phyloP scores from a whole-genome alignment of 2,888 invertebrate genomes.

The Orthonevra nobilis region DNA sequence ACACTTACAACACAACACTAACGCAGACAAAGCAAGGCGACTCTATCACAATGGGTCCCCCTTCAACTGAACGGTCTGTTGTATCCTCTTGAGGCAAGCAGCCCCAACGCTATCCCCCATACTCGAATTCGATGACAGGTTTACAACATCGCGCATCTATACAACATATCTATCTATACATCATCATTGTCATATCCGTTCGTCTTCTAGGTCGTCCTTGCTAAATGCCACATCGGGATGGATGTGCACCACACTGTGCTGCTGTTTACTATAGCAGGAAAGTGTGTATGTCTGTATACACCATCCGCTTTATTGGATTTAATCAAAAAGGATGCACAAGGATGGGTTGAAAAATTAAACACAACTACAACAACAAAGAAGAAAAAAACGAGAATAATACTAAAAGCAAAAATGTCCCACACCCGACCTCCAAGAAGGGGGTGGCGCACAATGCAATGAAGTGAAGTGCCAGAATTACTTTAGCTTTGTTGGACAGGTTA shows the following conservation, averaged over 20 bases:
- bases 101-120: background rate
- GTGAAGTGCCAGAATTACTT: constrained; percentile 56
- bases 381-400: constrained; percentile 25
- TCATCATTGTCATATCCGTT: constrained; percentile 19
- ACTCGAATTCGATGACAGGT: constrained; percentile 57
- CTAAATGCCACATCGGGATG: too few species aligned
- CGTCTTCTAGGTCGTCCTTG: constrained; percentile 7
- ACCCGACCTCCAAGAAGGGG: constrained; percentile 5
- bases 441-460: constrained; percentile 63
- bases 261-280: background rate
- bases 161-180: constrained; percentile 22
- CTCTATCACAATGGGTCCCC: constrained; percentile 18
- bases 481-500: constrained; percentile 13
- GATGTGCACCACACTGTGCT: constrained; percentile 4
- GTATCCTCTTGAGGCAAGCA: constrained; percentile 10
- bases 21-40: constrained; percentile 8
- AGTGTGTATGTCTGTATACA: background rate
- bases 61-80: too few species aligned
- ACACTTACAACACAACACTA: constrained; percentile 28
- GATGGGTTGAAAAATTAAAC: constrained; percentile 53
- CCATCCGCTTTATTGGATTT: constrained; percentile 48
- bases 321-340: constrained; percentile 54
- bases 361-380: constrained; percentile 29
- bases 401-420: constrained; percentile 19
- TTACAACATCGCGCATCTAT: constrained; percentile 41